These are phyloP conservation scores for Etheostoma cragini DNA, from an alignment of 2,113 vertebrate genomes.

Conservation along the genomic window DNA sequence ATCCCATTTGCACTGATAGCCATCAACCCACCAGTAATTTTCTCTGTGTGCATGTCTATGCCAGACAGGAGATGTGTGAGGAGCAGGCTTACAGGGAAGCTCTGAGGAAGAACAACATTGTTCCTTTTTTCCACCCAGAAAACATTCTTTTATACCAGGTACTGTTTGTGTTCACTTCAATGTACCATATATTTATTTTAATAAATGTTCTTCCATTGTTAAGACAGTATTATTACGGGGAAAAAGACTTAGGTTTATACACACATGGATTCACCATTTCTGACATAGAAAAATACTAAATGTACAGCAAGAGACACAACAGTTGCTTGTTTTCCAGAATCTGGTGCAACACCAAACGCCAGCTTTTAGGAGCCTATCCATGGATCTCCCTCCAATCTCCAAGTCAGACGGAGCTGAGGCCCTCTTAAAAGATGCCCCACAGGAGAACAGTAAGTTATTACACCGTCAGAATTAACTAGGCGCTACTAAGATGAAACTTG, in stretches of 20 bases:
- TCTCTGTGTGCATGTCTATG: slow-evolving; percentile 13
- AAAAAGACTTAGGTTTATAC: neutral
- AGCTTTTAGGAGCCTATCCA: slow-evolving; percentile 78
- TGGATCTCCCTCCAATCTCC: slow-evolving; percentile 76
- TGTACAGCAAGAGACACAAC: neutral
- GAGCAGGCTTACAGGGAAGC: slow-evolving; percentile 72
- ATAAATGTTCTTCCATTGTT: neutral
- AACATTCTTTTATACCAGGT: slow-evolving; percentile 78
- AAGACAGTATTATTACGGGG: neutral
- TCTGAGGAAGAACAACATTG: slow-evolving; percentile 80
- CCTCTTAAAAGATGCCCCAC: slow-evolving; percentile 33
- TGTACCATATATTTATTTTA: neutral
- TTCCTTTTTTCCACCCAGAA: slow-evolving; percentile 89
- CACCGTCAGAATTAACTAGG: neutral
- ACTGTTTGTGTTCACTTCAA: slow-evolving; percentile 6
- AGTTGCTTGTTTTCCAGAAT: slow-evolving; percentile 43
- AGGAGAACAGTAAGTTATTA: slow-evolving; percentile 45
- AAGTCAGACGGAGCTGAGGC: slow-evolving; percentile 47
- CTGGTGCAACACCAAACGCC: slow-evolving; percentile 70
- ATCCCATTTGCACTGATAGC: neutral
- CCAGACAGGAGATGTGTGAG: slow-evolving; percentile 84
- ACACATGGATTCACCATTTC: neutral
- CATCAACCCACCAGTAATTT: neutral
- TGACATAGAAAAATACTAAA: neutral
- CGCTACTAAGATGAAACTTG: neutral